Evolutionary conservation across 35 echinoderm and acorn worm genomes (phyloP).

Genomic region (Nesometra sesokonis): DNA sequence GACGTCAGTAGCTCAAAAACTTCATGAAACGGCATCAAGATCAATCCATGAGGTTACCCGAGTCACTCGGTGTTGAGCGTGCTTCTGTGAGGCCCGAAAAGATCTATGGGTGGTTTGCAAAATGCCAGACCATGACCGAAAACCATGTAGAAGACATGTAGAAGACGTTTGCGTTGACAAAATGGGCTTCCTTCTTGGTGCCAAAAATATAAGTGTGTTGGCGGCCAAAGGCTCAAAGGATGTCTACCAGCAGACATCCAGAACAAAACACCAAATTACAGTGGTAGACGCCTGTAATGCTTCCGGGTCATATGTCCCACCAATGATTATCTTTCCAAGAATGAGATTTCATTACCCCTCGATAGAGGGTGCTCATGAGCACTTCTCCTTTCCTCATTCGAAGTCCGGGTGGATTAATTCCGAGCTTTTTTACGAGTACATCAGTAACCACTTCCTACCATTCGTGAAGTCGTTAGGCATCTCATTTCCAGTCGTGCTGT

Average conservation of each 20-base stretch:
- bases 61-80: neutral
- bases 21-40: slow-evolving; percentile 26
- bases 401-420: too few species aligned
- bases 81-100: neutral
- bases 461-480: too few species aligned
- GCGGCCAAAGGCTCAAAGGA: too few species aligned
- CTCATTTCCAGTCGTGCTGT: too few species aligned
- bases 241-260: too few species aligned
- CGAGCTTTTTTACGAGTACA: slow-evolving; percentile 13
- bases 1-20: slow-evolving; percentile 3
- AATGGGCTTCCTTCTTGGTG: too few species aligned
- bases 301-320: slow-evolving; percentile 2
- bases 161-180: neutral
- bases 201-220: neutral
- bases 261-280: too few species aligned
- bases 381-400: too few species aligned
- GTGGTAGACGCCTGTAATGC: too few species aligned
- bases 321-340: slow-evolving; percentile 25
- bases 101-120: slow-evolving; percentile 3
- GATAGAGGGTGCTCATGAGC: too few species aligned
- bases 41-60: neutral
- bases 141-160: neutral
- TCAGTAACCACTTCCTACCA: too few species aligned
- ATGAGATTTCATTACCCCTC: neutral
- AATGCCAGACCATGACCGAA: neutral